Evolutionary conservation across 2,797 vertebrate species (phyloP), one percentile per base, ranked within the genome.

Genomic region (Echiichthys vipera): DNA sequence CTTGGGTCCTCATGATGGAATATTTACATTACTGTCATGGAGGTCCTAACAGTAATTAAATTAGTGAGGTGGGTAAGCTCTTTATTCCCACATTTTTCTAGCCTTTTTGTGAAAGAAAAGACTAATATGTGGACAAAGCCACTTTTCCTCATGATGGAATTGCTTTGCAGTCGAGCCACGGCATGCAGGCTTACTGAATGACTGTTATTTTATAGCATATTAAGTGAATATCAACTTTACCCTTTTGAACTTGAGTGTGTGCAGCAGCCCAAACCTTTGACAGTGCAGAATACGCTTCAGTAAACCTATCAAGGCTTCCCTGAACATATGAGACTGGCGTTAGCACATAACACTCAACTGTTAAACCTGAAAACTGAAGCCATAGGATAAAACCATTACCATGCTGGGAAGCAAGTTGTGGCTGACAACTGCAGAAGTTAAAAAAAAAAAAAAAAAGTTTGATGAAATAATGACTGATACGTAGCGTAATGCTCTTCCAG

Each of bases 21-120:
- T 98, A 98, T 98, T 97, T 98, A 96, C 96, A 98, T 98, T 96
- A 96, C 95, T 95, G 95, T 96, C 96, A 95, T 95, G 91, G 91
- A 95, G 95, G 94, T 95, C 95, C 94, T 91, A 92, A 90, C 92
- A 94, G 94, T 97, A 97, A 98, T 98, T 98, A 95, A 97, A 99
- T 98, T 97, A 96, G 95, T 88, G 90, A 90, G 86, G 91, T 93
- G 94, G 95, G 95, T 96, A 95, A 94, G 95, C 95, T 94, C 94
- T 93, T 94, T 93, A 94, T 95, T 95, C 92, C 84, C 87, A 88
- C 95, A 94, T 91, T 92, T 91, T 95, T 89, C 78, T 64, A 77
- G 83, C 76, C 82, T 84, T 92, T 83, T 89, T 80, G 70, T 77
- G 71, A 84, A 84, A 86, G 85, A 88, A 93, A 85, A 84, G 87